These are phyloP conservation scores for Onychomys arenicola DNA, from an alignment of 2,797 vertebrate genomes.

Conservation along the genomic window DNA sequence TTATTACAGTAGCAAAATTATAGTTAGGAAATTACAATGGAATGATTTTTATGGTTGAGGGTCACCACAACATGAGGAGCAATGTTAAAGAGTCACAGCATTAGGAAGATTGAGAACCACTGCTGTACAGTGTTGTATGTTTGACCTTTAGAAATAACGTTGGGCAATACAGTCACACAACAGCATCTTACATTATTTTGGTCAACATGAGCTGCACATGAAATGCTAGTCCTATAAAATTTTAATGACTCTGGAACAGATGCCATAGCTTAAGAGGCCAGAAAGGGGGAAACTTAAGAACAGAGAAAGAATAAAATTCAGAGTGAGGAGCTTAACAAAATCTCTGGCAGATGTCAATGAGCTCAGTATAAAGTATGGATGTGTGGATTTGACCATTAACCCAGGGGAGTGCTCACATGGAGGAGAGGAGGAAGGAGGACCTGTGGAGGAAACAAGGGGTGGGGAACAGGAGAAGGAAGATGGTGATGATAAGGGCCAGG, in stretches of 20 bases:
- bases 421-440: background rate
- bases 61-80: too few species aligned
- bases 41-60: background rate
- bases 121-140: conserved; percentile 24
- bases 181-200: too few species aligned
- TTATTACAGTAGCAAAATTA: background rate
- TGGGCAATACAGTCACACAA: fast-evolving
- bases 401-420: too few species aligned
- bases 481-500: background rate
- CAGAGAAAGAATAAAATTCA: background rate
- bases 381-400: too few species aligned
- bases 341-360: background rate
- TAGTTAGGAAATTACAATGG: background rate
- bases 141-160: background rate
- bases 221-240: background rate
- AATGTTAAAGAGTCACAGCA: background rate
- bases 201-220: background rate
- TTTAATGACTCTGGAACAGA: background rate
- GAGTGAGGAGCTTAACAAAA: background rate
- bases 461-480: background rate
- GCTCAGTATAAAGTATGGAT: background rate
- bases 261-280: background rate
- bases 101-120: background rate
- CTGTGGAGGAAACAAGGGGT: too few species aligned
- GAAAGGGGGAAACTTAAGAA: background rate